Evolutionary conservation across 2,797 vertebrate species (phyloP).

Genomic region (Gobio occitaniae): DNA sequence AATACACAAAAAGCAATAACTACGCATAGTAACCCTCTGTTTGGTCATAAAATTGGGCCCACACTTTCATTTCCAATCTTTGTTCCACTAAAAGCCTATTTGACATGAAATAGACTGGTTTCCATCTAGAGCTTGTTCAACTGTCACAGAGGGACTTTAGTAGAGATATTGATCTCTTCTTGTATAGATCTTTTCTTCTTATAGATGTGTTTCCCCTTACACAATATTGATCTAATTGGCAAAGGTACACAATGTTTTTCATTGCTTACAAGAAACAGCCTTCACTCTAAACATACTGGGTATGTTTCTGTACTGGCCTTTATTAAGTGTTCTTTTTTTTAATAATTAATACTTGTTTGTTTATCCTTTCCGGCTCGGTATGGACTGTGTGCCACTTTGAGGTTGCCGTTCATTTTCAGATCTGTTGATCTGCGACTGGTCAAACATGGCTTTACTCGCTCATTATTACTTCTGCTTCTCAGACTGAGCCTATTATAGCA

Average conservation of each 20-base stretch:
- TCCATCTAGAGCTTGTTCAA: conserved; percentile 43
- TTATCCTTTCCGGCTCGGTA: conserved; percentile 2
- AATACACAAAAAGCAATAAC: conserved; percentile 29
- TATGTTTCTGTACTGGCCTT: conserved; percentile 24
- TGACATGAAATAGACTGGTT: conserved; percentile 41
- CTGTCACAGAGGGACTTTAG: conserved; percentile 44
- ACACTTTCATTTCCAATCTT: conserved; percentile 32
- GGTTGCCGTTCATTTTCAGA: conserved; percentile 23
- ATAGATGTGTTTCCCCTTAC: conserved; percentile 54
- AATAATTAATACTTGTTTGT: conserved; percentile 16
- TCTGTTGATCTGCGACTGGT: conserved; percentile 33
- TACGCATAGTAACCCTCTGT: neutral
- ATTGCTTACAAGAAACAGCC: conserved; percentile 43
- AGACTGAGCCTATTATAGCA: conserved; percentile 42
- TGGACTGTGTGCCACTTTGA: conserved; percentile 2
- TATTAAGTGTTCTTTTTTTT: conserved; percentile 23
- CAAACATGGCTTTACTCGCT: conserved; percentile 26
- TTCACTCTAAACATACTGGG: conserved; percentile 21
- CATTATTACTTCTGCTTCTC: conserved; percentile 33
- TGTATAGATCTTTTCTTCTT: conserved; percentile 50
- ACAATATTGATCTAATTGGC: conserved; percentile 56
- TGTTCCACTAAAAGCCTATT: conserved; percentile 34
- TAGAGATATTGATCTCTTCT: conserved; percentile 41
- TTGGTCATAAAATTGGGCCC: conserved; percentile 15
- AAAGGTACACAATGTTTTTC: conserved; percentile 47